Evolutionary conservation across 2,113 vertebrate genomes (phyloP).

Genomic region (Crotalus tigris): DNA sequence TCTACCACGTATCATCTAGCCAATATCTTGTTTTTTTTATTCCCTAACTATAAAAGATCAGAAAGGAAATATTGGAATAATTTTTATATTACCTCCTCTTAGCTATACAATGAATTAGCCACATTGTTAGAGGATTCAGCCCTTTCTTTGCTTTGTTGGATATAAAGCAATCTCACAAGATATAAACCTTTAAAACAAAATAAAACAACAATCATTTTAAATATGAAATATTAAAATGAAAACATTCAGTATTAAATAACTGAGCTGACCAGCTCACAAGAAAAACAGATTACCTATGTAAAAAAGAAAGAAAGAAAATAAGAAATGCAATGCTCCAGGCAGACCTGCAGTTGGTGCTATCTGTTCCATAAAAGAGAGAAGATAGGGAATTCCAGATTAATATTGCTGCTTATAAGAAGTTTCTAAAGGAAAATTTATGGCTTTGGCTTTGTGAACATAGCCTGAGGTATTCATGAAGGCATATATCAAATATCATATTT

Average conservation of each 20-base stretch:
- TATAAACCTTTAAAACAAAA: not conserved
- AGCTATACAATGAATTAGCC: not conserved
- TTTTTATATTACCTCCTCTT: not conserved
- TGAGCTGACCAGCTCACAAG: not conserved
- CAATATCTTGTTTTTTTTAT: not conserved
- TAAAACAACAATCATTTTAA: not conserved
- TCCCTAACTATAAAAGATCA: not conserved
- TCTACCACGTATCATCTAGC: not conserved
- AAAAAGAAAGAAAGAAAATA: not conserved
- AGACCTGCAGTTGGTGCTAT: not conserved
- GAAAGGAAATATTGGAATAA: not conserved
- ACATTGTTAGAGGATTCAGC: not conserved
- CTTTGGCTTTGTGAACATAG: not conserved
- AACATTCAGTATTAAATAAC: not conserved
- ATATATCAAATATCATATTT: not conserved
- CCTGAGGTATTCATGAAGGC: not conserved
- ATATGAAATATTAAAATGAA: not conserved
- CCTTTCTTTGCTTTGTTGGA: not conserved
- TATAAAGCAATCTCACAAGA: not conserved
- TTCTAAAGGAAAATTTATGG: not conserved
- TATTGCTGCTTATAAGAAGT: not conserved
- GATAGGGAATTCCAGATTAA: not conserved
- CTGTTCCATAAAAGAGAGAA: not conserved
- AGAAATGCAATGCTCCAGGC: not conserved
- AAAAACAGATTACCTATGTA: not conserved